Percentiles rank a stretch among this genome's conserved stretches.
phyloP scores from a whole-genome alignment of 1,140 invertebrate species.

The Glomeris maerens region DNA sequence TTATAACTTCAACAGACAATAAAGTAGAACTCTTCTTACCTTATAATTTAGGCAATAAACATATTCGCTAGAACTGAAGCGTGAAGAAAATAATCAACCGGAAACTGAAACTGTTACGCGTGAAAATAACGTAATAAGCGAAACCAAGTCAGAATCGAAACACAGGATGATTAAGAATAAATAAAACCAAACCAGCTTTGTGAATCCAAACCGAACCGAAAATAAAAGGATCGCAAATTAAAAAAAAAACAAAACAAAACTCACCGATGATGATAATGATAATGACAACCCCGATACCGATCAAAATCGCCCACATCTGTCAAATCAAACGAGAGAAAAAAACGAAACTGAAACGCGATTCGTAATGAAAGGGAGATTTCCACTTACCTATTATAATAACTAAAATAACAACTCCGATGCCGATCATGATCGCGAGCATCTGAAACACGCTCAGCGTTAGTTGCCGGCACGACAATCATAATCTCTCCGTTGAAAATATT shows the following conservation, averaged over 20 bases:
- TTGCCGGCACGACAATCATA: background rate
- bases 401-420: constrained; percentile 70
- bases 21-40: too few species aligned
- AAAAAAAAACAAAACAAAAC: constrained; percentile 13
- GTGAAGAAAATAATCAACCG: too few species aligned
- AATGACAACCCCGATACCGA: constrained; percentile 24
- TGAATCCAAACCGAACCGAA: constrained; percentile 9
- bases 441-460: constrained; percentile 32
- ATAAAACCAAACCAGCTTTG: background rate
- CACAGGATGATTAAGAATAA: too few species aligned
- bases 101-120: too few species aligned
- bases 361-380: constrained; percentile 16
- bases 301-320: constrained; percentile 27
- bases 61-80: too few species aligned
- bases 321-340: constrained; percentile 12
- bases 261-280: constrained; percentile 24
- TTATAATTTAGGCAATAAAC: too few species aligned
- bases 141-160: too few species aligned
- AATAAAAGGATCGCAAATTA: constrained; percentile 11
- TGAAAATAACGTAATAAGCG: too few species aligned
- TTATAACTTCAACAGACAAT: too few species aligned
- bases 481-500: background rate
- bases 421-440: constrained; percentile 89
- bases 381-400: constrained; percentile 82
- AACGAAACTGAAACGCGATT: too few species aligned